Base-by-base conservation (phyloP, 2,888 invertebrate species). In the Trimorus sp. region DNA sequence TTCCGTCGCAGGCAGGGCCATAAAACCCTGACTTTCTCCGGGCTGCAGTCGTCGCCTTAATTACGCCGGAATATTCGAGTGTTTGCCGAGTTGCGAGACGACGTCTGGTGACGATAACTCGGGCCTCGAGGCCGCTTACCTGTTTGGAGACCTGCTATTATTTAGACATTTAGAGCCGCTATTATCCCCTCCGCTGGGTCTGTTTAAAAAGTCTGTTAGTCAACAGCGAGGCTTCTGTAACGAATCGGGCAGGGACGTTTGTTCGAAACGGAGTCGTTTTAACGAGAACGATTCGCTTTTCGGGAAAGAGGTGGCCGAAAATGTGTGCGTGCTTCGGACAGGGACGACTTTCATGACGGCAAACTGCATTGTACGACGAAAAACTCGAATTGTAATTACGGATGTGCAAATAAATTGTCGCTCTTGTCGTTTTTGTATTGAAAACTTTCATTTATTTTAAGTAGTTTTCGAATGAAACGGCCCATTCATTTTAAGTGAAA, bases 61-160 rank as follows among this genome's bases (percentile, higher is more conserved):
- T 68, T 76, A n/a, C 56, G 26, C 42, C 36, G 36, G 70, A 75
- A 75, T 60, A 56, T 51, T 70, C 40, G 45, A 56, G 68, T 69
- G 76, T 76, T 69, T 45, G 49, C 69, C 1, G 40, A 76, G 70
- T 77, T 63, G 76, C 51, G 40, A 62, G 8, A 2, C 53, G 37
- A 45, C 70, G 63, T 59, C 70, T 65, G 59, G 49, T 65, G 70
- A 77, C 77, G 65, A 70, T 70, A 65, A 63, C 45, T 53, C 70
- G 38, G 12, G 49, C 42, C 48, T 15, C 26, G 15, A 70, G 65
- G 51, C 42, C 65, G 54, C 51, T 70, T 66, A 71, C 78, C 71
- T 78, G 71, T 63, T 71, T 78, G 65, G 58, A 70, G 77, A 62
- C 70, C 63, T 63, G 70, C 68, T 68, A 75, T 65, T 65, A 75